A percentile compares a stretch with the other conserved stretches of the same genome.
Conservation (phyloP, 2,797 vertebrate species). For the Euthynnus affinis region DNA sequence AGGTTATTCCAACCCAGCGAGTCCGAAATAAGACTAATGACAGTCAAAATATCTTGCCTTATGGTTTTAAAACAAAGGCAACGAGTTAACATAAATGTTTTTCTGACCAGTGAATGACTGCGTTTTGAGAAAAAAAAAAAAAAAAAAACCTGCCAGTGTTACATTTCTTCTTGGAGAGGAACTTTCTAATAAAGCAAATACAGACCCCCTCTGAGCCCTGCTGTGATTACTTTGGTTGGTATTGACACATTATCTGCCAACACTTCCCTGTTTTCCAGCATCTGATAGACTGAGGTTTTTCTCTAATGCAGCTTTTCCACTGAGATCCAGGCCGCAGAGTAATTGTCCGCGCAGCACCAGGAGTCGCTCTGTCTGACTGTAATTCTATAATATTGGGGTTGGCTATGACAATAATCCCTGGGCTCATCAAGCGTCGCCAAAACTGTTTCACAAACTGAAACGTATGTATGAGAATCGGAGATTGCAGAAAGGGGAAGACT, state of each 20-base stretch:
- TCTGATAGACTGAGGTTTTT: conserved; percentile 69
- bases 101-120: not conserved
- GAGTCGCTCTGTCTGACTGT: conserved; percentile 84
- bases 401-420: conserved; percentile 78
- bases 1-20: not conserved
- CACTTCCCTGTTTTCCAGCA: conserved; percentile 62
- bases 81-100: conserved; percentile 11
- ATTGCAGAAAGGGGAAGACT: conserved; percentile 42
- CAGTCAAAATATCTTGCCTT: not conserved
- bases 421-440: conserved; percentile 62
- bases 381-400: conserved; percentile 85
- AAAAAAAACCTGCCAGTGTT: not conserved
- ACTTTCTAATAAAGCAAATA: conserved; percentile 57
- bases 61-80: conserved; percentile 5
- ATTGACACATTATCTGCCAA: conserved; percentile 76
- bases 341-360: conserved; percentile 78
- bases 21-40: not conserved
- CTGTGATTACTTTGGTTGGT: conserved; percentile 47
- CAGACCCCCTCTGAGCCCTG: conserved; percentile 51
- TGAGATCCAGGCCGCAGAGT: conserved; percentile 78
- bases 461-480: conserved; percentile 58
- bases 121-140: not conserved
- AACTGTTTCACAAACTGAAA: conserved; percentile 60
- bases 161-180: conserved; percentile 64
- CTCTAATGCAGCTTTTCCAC: conserved; percentile 72